A percentile compares a stretch with the other conserved stretches of the same genome.
Conservation (phyloP, 2,888 invertebrate species). For the Lycaena phlaeas region DNA sequence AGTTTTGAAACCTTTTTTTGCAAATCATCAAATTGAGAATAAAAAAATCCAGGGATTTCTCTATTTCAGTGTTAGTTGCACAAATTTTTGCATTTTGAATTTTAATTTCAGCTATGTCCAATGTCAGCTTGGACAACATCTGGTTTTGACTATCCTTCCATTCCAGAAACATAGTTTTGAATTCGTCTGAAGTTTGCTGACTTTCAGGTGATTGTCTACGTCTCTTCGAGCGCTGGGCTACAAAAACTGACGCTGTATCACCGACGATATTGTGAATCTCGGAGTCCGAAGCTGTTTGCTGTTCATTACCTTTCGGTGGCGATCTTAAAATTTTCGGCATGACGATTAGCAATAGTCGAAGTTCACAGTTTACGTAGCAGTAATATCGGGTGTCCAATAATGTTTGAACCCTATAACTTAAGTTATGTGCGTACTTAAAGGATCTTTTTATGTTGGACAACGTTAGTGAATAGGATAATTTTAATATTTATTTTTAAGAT, state of each 20-base stretch:
- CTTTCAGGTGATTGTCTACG: background rate
- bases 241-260: background rate
- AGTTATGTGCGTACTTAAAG: too few species aligned
- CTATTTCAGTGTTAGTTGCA: background rate
- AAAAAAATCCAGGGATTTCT: background rate
- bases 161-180: background rate
- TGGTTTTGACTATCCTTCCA: background rate
- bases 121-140: background rate
- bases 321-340: background rate
- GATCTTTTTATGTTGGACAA: background rate
- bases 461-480: too few species aligned
- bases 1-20: background rate
- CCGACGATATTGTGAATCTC: background rate
- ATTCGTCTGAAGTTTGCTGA: background rate
- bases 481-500: too few species aligned
- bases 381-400: too few species aligned
- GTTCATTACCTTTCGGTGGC: background rate
- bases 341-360: background rate
- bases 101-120: background rate
- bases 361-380: background rate
- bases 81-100: constrained; percentile 1
- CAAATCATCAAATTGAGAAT: background rate
- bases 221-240: background rate
- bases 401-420: too few species aligned
- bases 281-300: background rate